phyloP scores from a whole-genome alignment of 2,888 invertebrate genomes.

The Periphyllus acericola region DNA sequence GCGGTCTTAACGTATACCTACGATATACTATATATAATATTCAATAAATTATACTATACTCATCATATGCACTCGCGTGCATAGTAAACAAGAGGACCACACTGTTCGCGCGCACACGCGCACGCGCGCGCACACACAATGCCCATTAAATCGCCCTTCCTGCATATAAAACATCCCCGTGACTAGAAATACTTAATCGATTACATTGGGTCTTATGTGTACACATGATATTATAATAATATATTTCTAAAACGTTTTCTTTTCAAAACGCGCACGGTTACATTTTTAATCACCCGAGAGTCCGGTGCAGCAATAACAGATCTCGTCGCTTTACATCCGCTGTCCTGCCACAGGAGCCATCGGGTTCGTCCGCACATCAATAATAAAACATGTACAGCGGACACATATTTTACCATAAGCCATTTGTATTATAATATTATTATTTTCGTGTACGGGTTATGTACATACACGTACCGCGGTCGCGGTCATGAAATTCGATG shows the following conservation, averaged over 20 bases:
- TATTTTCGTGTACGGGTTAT: not conserved
- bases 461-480: too few species aligned
- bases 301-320: not conserved
- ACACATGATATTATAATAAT: conserved; percentile 26
- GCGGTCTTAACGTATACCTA: not conserved
- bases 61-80: conserved; percentile 28
- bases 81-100: conserved; percentile 35
- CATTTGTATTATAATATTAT: not conserved
- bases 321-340: conserved; percentile 33
- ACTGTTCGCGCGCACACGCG: not conserved
- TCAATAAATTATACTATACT: conserved; percentile 5
- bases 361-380: not conserved
- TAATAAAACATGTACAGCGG: not conserved
- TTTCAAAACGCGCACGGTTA: conserved; percentile 8
- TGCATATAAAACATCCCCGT: conserved; percentile 61
- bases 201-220: not conserved
- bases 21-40: not conserved
- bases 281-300: conserved; percentile 31
- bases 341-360: not conserved
- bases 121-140: conserved; percentile 26
- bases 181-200: conserved; percentile 61
- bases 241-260: conserved; percentile 54
- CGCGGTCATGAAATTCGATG: too few species aligned
- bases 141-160: conserved; percentile 49
- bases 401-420: not conserved